Evolutionary conservation across 2,113 vertebrate genomes (phyloP).

Genomic region (Lepus europaeus): DNA sequence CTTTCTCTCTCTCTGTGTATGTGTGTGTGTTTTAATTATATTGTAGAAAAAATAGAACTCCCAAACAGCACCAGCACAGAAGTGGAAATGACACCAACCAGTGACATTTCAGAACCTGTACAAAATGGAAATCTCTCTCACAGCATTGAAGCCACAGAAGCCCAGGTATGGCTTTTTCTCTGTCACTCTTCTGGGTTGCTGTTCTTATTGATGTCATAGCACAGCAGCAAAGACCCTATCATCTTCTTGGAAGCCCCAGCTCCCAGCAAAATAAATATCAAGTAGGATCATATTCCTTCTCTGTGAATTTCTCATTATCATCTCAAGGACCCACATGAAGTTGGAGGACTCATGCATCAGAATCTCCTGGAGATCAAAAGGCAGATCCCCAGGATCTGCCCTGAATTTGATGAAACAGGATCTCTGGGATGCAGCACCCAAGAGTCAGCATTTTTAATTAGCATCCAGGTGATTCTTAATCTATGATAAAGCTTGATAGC

Average conservation of each 20-base stretch:
- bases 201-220: too few relatives aligned
- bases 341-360: not conserved
- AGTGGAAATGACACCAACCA: slow-evolving; percentile 95
- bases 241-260: not conserved
- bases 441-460: not conserved
- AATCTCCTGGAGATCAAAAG: not conserved
- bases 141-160: slow-evolving; percentile 76
- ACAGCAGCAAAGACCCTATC: rapidly evolving
- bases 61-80: slow-evolving; percentile 95
- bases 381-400: not conserved
- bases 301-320: not conserved
- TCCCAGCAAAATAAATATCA: not conserved
- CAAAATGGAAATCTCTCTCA: slow-evolving; percentile 94
- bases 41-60: slow-evolving; percentile 93
- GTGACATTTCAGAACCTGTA: slow-evolving; percentile 92
- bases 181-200: not conserved
- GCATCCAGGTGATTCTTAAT: not conserved
- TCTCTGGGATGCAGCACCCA: not conserved
- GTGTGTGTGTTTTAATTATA: slow-evolving; percentile 64
- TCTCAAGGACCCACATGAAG: not conserved
- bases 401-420: not conserved
- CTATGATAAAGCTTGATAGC: not conserved
- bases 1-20: slow-evolving; percentile 43
- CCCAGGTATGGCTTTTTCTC: slow-evolving; percentile 76
- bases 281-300: not conserved